phyloP scores from a whole-genome alignment of 2,113 vertebrate species.

The Percopsis transmontana region DNA sequence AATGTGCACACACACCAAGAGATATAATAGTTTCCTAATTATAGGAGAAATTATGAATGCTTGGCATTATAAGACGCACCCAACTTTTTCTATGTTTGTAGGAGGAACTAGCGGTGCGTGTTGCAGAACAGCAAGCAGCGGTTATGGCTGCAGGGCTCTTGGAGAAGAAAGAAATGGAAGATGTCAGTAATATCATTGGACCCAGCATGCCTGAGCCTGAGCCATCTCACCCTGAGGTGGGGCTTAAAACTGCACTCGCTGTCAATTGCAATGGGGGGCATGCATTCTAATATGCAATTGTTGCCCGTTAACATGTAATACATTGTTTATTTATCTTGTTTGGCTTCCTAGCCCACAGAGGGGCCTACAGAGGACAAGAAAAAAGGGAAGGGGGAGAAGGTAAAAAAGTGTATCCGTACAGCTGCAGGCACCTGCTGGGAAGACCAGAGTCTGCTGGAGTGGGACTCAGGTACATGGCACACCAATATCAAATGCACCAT shows the following conservation, averaged over 20 bases:
- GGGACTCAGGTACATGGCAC: slow-evolving; percentile 81
- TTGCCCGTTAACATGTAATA: background rate
- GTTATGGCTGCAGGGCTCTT: slow-evolving; percentile 76
- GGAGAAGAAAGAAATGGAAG: slow-evolving; percentile 76
- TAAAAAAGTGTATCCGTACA: slow-evolving; percentile 88
- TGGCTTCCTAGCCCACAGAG: slow-evolving; percentile 74
- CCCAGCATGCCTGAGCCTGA: slow-evolving; percentile 86
- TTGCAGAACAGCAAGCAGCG: slow-evolving; percentile 79
- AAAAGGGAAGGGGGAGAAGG: slow-evolving; percentile 82
- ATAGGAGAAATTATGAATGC: too few species aligned
- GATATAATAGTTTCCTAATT: background rate
- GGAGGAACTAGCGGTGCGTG: slow-evolving; percentile 79
- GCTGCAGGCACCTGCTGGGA: slow-evolving; percentile 89
- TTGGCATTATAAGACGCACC: too few species aligned
- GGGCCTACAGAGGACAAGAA: slow-evolving; percentile 84
- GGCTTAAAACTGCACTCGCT: background rate
- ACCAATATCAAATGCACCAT: background rate
- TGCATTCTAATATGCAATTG: background rate
- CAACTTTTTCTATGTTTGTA: slow-evolving; percentile 39
- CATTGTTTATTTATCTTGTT: background rate
- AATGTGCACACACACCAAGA: slow-evolving; percentile 2
- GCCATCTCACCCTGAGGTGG: slow-evolving; percentile 76
- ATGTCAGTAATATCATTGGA: slow-evolving; percentile 78
- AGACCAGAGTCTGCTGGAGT: slow-evolving; percentile 87
- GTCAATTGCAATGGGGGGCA: background rate